Percentiles rank a stretch among this genome's conserved stretches.
Conservation (phyloP, 2,113 vertebrate genomes). For the Pseudorhombus dupliciocellatus region DNA sequence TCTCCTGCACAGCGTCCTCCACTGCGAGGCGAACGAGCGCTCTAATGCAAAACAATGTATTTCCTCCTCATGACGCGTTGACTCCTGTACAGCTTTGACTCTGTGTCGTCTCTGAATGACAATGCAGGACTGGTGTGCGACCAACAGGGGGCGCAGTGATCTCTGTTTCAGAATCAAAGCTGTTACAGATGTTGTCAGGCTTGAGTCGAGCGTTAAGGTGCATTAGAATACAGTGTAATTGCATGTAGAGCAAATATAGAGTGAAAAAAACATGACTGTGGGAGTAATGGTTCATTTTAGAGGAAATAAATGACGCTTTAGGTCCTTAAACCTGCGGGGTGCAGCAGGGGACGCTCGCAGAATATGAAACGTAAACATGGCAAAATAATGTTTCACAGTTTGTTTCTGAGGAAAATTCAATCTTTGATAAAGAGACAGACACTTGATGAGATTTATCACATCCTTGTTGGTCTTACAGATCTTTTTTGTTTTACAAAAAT, state of each 20-base stretch:
- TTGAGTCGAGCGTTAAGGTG: background rate
- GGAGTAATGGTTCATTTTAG: background rate
- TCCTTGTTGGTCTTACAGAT: no score
- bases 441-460: no score
- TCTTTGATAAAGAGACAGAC: no score
- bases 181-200: background rate
- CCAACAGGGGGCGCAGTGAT: constrained; percentile 72
- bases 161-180: constrained; percentile 45
- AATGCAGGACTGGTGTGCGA: constrained; percentile 30
- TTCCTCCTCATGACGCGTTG: background rate
- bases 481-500: no score
- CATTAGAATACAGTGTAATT: background rate
- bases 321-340: background rate
- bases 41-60: constrained; percentile 17
- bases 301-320: background rate
- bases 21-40: constrained; percentile 12
- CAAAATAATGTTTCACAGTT: background rate
- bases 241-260: background rate
- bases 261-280: background rate
- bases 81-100: background rate
- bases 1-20: background rate
- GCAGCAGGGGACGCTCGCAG: no score
- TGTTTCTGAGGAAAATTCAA: background rate
- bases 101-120: constrained; percentile 1
- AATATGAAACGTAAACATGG: background rate